A percentile compares a stretch with the other conserved stretches of the same genome.
phyloP scores from a whole-genome alignment of 2,888 invertebrate species.

The Sminthurinus aureus region DNA sequence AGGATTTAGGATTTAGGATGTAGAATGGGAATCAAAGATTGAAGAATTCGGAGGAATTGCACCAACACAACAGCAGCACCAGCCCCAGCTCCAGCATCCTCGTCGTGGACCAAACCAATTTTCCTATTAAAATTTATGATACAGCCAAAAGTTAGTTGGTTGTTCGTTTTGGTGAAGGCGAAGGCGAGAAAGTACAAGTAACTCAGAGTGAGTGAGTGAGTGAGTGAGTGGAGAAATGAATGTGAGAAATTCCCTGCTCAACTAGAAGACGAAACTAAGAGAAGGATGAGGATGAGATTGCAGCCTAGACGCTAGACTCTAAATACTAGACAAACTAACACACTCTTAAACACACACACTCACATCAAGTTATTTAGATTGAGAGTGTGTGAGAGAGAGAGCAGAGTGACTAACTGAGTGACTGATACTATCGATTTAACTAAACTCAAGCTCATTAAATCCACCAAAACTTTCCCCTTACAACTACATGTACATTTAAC shows the following conservation, averaged over 20 bases:
- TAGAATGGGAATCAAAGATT: background rate
- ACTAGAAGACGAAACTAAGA: background rate
- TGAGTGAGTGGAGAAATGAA: no score
- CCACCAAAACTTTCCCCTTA: conserved; percentile 26
- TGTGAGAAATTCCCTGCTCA: no score
- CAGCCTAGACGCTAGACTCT: background rate
- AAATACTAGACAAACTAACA: no score
- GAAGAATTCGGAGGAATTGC: conserved; percentile 11
- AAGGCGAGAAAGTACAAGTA: no score
- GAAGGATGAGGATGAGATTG: background rate
- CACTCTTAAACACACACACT: background rate
- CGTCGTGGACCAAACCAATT: conserved; percentile 52
- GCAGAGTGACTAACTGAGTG: background rate
- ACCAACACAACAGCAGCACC: background rate
- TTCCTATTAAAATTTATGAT: conserved; percentile 56
- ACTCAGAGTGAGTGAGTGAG: no score
- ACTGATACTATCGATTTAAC: conserved; percentile 40
- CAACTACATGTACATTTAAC: no score
- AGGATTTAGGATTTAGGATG: no score
- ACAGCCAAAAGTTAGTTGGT: conserved; percentile 36
- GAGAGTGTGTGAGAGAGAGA: background rate
- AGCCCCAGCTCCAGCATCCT: conserved; percentile 46
- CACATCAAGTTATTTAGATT: background rate
- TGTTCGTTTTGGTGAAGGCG: no score
- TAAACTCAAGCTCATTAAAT: conserved; percentile 38